Evolutionary conservation across 2,797 vertebrate genomes (phyloP), one percentile per base, ranked within the genome.

Genomic region (Emydoidea blandingii): DNA sequence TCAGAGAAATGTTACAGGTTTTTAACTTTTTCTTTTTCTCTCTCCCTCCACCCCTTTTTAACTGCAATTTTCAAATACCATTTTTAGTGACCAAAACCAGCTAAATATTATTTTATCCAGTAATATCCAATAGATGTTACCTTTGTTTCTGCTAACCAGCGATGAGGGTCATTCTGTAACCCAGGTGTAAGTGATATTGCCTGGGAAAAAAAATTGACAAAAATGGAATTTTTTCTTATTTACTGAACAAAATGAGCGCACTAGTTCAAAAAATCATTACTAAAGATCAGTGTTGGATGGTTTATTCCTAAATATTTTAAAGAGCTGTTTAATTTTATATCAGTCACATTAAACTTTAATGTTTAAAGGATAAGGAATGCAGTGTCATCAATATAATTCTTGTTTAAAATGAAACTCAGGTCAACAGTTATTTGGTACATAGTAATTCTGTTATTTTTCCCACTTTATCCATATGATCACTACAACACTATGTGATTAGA

Each of bases 71-170:
- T 87, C 68, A 93, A 91, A 94, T 3, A 14, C 10, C 80, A 6
- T 65, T 95, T 89, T 49, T 88, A 49, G 4, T 65, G 44, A 80
- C 54, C 12, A n/a, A 91, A 34, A 72, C 21, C n/a, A 87, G 37
- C 44, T 21, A 56, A 15, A 37, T 81, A 87, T 81, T 41, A 88
- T 12, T 4, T 87, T 72, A 79, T 85, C 44, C 86, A 93, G 18
- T 19, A 94, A 27, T 41, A 49, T 65, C 87, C 27, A 84, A n/a
- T 82, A 83, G 9, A 44, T 72, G 83, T 97, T 99, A 99, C 99
- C 99, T 99, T 99, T 95, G 99, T 99, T 98, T 99, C 99, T 93
- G 99, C 99, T 74, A 99, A 97, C 99, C 99, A 99, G 94, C 98
- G 98, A 97, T 99, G 99, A 90, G 99, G 98, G 94, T 99, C 99